Evolutionary conservation across 2,797 vertebrate species (phyloP).

Genomic region (Eurystomus glaucurus): DNA sequence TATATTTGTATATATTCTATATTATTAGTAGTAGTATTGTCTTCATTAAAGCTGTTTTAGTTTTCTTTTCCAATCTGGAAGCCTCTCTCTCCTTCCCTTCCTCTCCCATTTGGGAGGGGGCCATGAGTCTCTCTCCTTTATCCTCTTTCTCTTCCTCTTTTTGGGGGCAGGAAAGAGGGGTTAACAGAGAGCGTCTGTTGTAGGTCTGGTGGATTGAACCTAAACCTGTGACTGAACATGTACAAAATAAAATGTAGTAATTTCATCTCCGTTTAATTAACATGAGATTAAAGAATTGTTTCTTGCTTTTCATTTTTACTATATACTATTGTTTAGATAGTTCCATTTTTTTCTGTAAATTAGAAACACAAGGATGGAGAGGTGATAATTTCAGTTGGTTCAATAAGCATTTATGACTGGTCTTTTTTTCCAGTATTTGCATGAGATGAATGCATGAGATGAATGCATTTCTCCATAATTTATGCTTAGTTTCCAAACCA

Average conservation of each 20-base stretch:
- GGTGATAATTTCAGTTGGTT: slow-evolving; percentile 50
- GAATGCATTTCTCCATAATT: slow-evolving; percentile 29
- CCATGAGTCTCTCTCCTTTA: too few relatives aligned
- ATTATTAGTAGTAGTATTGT: too few relatives aligned
- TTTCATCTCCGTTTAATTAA: slow-evolving; percentile 60
- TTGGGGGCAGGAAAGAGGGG: too few relatives aligned
- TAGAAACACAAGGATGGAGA: slow-evolving; percentile 50
- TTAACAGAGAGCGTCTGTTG: too few relatives aligned
- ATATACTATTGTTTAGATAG: slow-evolving; percentile 34
- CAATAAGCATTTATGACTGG: slow-evolving; percentile 45
- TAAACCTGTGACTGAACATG: neutral
- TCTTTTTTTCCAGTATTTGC: slow-evolving; percentile 30
- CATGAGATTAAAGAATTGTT: slow-evolving; percentile 10
- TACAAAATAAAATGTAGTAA: neutral
- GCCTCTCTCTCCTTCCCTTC: too few relatives aligned
- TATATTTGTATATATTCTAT: too few relatives aligned
- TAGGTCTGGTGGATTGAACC: too few relatives aligned
- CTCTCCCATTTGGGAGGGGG: too few relatives aligned
- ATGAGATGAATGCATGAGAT: neutral
- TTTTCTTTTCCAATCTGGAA: too few relatives aligned
- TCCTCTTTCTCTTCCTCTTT: too few relatives aligned
- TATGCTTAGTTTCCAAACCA: slow-evolving; percentile 36
- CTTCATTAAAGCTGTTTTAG: too few relatives aligned
- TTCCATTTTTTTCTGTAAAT: slow-evolving; percentile 54
- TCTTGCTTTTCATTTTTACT: slow-evolving; percentile 17